Conservation (phyloP, 2,113 vertebrate genomes). For the Ptilorrhoa leucosticta region DNA sequence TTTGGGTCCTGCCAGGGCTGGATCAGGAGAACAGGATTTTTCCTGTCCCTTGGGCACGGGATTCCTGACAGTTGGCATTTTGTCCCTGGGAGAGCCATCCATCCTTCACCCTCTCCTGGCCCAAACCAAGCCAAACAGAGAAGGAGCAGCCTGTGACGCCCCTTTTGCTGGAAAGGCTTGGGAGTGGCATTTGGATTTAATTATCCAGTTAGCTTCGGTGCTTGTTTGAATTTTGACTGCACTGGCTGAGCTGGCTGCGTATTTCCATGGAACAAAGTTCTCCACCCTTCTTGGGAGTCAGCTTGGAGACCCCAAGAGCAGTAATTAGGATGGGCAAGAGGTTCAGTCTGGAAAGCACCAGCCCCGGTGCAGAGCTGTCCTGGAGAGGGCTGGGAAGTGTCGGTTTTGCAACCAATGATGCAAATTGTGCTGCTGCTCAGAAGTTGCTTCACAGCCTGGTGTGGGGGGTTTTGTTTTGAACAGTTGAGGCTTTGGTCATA, state of each 20-base stretch:
- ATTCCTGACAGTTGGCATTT: background rate
- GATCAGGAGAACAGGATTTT: background rate
- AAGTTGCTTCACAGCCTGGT: background rate
- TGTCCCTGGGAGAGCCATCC: background rate
- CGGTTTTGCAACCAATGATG: background rate
- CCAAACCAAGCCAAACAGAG: background rate
- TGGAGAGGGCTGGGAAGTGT: background rate
- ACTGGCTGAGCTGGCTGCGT: constrained; percentile 20
- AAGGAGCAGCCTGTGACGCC: background rate
- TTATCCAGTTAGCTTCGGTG: background rate
- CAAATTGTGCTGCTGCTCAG: background rate
- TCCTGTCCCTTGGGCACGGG: too few species aligned
- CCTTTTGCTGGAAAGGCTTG: background rate
- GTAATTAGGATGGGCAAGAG: constrained; percentile 13
- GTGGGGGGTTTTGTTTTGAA: background rate
- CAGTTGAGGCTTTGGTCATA: background rate
- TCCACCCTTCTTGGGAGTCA: constrained; percentile 58
- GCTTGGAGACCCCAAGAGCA: constrained; percentile 19
- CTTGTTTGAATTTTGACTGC: constrained; percentile 11
- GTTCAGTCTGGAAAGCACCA: constrained; percentile 17
- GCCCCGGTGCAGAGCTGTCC: background rate
- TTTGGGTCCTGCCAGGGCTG: background rate
- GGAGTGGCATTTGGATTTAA: constrained; percentile 48
- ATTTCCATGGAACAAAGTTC: constrained; percentile 44
- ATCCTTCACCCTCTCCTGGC: background rate